Evolutionary conservation across 2,797 vertebrate species (phyloP), one percentile per base, ranked within the genome.

Genomic region (Avahi laniger): DNA sequence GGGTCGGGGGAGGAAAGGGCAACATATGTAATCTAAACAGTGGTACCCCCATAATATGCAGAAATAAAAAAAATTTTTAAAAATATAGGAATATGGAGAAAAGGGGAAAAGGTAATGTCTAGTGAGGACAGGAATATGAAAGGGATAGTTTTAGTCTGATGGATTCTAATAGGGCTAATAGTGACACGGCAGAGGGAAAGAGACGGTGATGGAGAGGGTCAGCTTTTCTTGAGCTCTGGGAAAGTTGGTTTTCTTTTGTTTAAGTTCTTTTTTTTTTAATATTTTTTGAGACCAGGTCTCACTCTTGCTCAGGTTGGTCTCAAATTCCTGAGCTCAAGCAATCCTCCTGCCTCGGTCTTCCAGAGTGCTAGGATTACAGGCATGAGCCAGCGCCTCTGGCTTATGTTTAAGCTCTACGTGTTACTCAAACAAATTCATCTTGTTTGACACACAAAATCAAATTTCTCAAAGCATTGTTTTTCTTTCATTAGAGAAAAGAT

Each of bases 351-450:
- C 54, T 54, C 18, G 3, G 54, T 18, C 54, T 54, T 20, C 20
- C 54, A 54, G 54, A 54, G 54, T 54, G 54, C 54, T 54, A 54
- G 54, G 54, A 54, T 54, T 54, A 54, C 7, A 54, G 54, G 54
- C 54, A 54, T 54, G 54, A 24, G 54, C 54, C 54, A 24, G 20
- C 8, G 8, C 24, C 20, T 8, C 8, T 54, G 54, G 54, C 18
- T 54, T 54, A 54, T 86, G 48, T 81, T 91, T 0, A 65, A 17
- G 15, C 87, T 97, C 63, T 61, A 61, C 12, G 35, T 85, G 84
- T 87, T 94, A 96, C 0, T 93, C 52, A 96, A 97, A 96, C 50
- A 96, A 97, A 96, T 86, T 6, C 11, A 91, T 85, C 57, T 96
- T 96, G 72, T 95, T 76, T 96, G 54, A 70, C 78, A 89, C 28